phyloP scores from a whole-genome alignment of 2,888 invertebrate species.

The Mythimna ferrago region DNA sequence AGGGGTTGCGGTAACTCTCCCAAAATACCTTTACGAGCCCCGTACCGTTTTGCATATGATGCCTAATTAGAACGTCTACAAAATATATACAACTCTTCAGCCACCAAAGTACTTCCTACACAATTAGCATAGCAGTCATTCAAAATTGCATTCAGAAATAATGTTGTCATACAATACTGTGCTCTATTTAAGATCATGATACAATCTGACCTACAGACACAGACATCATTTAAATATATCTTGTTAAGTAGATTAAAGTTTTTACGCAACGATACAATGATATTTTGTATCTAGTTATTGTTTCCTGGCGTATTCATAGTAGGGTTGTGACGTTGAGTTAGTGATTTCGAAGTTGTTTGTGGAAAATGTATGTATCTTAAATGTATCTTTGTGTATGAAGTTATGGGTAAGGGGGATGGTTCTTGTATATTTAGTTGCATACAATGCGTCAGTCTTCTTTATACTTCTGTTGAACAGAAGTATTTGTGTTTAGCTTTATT shows the following conservation, averaged over 20 bases:
- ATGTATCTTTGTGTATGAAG: too few species aligned
- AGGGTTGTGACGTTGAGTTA: background rate
- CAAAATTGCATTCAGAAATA: slow-evolving; percentile 62
- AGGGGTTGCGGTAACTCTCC: too few species aligned
- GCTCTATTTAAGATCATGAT: slow-evolving; percentile 76
- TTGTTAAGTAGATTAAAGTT: slow-evolving; percentile 78
- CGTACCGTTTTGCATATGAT: background rate
- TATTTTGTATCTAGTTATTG: slow-evolving; percentile 61
- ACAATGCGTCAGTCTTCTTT: too few species aligned
- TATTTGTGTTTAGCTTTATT: too few species aligned
- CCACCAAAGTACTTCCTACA: slow-evolving; percentile 20
- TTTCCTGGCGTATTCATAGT: slow-evolving; percentile 70
- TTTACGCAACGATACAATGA: slow-evolving; percentile 72
- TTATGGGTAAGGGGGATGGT: too few species aligned
- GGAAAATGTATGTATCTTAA: too few species aligned
- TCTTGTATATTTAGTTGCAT: too few species aligned
- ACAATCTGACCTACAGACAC: slow-evolving; percentile 72
- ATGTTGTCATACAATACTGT: slow-evolving; percentile 67
- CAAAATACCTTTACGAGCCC: too few species aligned
- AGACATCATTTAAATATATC: slow-evolving; percentile 75
- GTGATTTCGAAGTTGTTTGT: background rate
- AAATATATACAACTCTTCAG: background rate
- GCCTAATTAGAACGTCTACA: background rate
- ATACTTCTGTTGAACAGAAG: too few species aligned
- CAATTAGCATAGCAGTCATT: slow-evolving; percentile 36